These are phyloP conservation scores for Caenorhabditis sp. DNA, from an alignment of 2,888 invertebrate species.

Conservation along the genomic window DNA sequence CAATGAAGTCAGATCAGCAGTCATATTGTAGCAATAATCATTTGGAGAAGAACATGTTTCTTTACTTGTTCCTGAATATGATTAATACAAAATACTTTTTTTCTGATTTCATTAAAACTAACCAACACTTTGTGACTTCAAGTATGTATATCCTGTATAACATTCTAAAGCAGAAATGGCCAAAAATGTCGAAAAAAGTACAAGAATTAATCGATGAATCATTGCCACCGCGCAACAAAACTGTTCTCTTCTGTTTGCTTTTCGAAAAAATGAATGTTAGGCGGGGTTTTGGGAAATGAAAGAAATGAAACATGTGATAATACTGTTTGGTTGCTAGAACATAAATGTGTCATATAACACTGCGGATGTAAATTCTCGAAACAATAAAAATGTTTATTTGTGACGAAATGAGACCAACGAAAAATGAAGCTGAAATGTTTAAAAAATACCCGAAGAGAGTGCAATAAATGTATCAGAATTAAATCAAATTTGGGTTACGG, in stretches of 20 bases:
- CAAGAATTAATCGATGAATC: conserved; percentile 6
- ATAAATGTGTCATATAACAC: too few relatives aligned
- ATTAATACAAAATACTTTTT: too few relatives aligned
- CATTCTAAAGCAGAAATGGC: conserved; percentile 32
- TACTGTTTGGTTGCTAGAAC: too few relatives aligned
- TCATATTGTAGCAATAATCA: conserved; percentile 51
- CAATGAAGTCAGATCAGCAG: conserved; percentile 39
- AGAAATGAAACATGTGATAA: too few relatives aligned
- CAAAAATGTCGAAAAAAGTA: conserved; percentile 5
- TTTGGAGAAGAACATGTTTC: conserved; percentile 37
- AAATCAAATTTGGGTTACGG: conserved; percentile 3
- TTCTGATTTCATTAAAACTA: too few relatives aligned
- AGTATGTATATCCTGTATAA: conserved; percentile 48
- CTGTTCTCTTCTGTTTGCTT: background rate
- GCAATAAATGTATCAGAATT: background rate
- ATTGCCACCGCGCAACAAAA: background rate
- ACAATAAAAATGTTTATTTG: background rate
- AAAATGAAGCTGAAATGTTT: background rate
- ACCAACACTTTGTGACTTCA: conserved; percentile 45
- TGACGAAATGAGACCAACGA: background rate
- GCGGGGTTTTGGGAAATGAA: background rate
- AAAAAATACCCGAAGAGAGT: background rate
- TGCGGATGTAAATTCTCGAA: too few relatives aligned
- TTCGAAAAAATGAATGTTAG: background rate
- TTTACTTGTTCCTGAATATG: conserved; percentile 40